phyloP scores from a whole-genome alignment of 2,888 invertebrate genomes.

The Amphipyra tragopoginis region DNA sequence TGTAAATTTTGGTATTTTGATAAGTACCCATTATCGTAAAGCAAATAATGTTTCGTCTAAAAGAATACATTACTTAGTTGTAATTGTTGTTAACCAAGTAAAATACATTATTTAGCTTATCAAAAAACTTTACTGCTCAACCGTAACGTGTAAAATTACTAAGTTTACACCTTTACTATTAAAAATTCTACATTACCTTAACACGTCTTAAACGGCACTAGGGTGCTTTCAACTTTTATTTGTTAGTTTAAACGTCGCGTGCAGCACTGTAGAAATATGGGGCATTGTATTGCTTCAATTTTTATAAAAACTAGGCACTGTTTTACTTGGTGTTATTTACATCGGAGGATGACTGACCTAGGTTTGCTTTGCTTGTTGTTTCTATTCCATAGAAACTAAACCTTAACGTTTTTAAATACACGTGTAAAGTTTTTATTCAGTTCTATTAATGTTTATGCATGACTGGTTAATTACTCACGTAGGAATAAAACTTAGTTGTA shows the following conservation, averaged over 20 bases:
- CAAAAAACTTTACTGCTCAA: neutral
- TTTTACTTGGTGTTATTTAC: slow-evolving; percentile 37
- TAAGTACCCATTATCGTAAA: no score
- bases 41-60: no score
- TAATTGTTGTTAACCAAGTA: no score
- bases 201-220: slow-evolving; percentile 14
- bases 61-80: no score
- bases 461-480: neutral
- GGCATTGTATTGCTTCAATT: slow-evolving; percentile 52
- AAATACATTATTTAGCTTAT: no score
- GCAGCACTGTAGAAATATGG: slow-evolving; percentile 52
- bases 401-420: slow-evolving; percentile 20
- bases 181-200: slow-evolving; percentile 4
- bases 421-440: slow-evolving; percentile 14
- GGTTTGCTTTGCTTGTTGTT: slow-evolving; percentile 30
- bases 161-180: neutral
- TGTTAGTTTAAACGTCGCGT: slow-evolving; percentile 60
- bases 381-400: slow-evolving; percentile 18
- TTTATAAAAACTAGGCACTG: slow-evolving; percentile 28
- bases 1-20: no score
- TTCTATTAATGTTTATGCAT: slow-evolving; percentile 17
- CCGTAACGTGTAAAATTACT: neutral
- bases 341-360: slow-evolving; percentile 37
- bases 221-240: slow-evolving; percentile 58
- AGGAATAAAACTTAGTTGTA: slow-evolving; percentile 3